Evolutionary conservation across 2,888 invertebrate species (phyloP).

Genomic region (Drosophila anomalipes): DNA sequence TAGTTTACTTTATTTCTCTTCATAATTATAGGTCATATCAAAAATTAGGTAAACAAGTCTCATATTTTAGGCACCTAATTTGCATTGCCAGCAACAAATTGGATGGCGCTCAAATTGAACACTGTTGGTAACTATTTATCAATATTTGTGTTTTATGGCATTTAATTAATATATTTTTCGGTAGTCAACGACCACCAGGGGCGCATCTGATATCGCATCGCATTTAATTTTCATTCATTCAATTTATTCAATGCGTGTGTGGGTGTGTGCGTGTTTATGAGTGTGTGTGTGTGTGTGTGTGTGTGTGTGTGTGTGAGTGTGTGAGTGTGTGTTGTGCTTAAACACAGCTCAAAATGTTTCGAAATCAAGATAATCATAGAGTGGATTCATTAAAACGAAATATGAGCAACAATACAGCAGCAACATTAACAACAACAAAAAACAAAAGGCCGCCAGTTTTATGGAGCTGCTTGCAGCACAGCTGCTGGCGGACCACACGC

Average conservation of each 20-base stretch:
- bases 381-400: slow-evolving; percentile 79
- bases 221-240: slow-evolving; percentile 39
- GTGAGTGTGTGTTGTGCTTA: slow-evolving; percentile 32
- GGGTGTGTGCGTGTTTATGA: slow-evolving; percentile 14
- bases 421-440: slow-evolving; percentile 49
- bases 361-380: slow-evolving; percentile 80
- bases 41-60: slow-evolving; percentile 24
- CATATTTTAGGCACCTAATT: slow-evolving; percentile 35
- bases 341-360: slow-evolving; percentile 62
- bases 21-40: slow-evolving; percentile 14
- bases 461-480: slow-evolving; percentile 44
- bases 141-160: slow-evolving; percentile 71
- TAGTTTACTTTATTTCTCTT: background rate
- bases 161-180: slow-evolving; percentile 77
- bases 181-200: slow-evolving; percentile 66
- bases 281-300: slow-evolving; percentile 3
- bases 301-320: too few relatives aligned
- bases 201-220: slow-evolving; percentile 54
- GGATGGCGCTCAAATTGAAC: slow-evolving; percentile 47
- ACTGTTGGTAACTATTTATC: slow-evolving; percentile 65
- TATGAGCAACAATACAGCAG: slow-evolving; percentile 65
- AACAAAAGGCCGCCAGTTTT: slow-evolving; percentile 56
- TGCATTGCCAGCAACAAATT: slow-evolving; percentile 39
- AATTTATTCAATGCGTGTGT: slow-evolving; percentile 11
- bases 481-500: slow-evolving; percentile 55